Base-by-base conservation (phyloP, 1,140 invertebrate species). In the Formica selysi region DNA sequence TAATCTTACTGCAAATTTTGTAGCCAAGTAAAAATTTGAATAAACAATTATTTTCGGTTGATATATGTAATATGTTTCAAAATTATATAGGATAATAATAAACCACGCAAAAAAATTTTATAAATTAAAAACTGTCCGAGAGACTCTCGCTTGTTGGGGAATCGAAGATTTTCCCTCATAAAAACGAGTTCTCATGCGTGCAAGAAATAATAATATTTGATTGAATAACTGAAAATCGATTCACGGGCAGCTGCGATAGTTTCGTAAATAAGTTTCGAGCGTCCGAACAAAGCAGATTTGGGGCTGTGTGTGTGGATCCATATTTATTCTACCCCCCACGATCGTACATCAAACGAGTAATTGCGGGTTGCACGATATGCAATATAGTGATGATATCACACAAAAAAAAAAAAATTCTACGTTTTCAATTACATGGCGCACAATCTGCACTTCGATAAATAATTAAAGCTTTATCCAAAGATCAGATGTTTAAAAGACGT, bases 161-260 rank as follows among this genome's bases (percentile, higher is more conserved):
- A 62, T 67, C 41, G 74, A 68, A 51, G 19, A n/a, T 26, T 80
- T 76, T 19, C 61, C 22, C 59, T 87, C 22, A 36, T 57, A 29
- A 48, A 62, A 51, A n/a, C 19, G n/a, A 70, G 29, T 41, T 71
- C 22, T 54, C 70, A 87, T 79, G 87, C 89, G 89, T 87, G 88
- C 79, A 79, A 16, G 62, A 85, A 87, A 89, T 87, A 90, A 90
- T 89, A 87, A 89, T 84, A 62, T 76, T 29, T 32, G 65, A 87
- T 76, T 64, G 87, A 44, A 73, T 67, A 61, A 86, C 62, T 36
- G 13, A 64, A 76, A 78, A 85, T 85, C 79, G 76, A 89, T 90
- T 57, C 26, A 29, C 41, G 19, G 10, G n/a, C 85, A 86, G 87
- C 88, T 86, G 83, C 67, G 13, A 38, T 57, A 54, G 74, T 80